Base-by-base conservation (phyloP, 2,797 vertebrate genomes). In the Cephalopachus bancanus region DNA sequence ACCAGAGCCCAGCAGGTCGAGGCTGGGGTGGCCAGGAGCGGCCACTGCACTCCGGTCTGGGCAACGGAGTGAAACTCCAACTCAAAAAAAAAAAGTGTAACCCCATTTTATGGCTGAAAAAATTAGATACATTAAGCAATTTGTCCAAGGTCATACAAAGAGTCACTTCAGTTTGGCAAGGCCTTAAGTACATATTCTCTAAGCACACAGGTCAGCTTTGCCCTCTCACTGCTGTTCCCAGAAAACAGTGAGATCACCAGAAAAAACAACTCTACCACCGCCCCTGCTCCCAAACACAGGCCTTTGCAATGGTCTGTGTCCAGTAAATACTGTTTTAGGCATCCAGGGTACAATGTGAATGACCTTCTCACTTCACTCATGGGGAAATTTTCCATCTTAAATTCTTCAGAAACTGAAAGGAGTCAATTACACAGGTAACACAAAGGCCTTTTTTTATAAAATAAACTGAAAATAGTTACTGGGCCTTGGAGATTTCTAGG, bases 391-490 rank as follows among this genome's bases (percentile, higher is more conserved):
- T 80, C 76, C 78, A 79, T 74, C 55, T 55, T 16, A 57, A 76
- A 44, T 33, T 89, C 64, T 65, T 75, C 78, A 90, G 60, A 75
- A 96, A 79, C 55, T 64, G 28, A 37, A 76, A 55, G 55, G 26
- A 26, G 57, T 78, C 57, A 71, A 7, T n/a, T 87, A 94, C 49
- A 89, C 28, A 84, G 62, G 26, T 10, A 85, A 57, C 62, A 57
- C 59, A 75, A 69, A 71, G 26, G 30, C 11, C 30, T 51, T 28
- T 76, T 75, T 64, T 79, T 69, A 80, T 9, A 67, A 17, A 59
- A 72, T 51, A 94, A 93, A 64, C 7, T 51, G 90, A 79, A 94
- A 90, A 78, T 30, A 33, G 51, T 86, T 28, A 64, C 17, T 44
- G 28, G 30, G 24, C 71, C 78, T 59, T 60, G 26, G 51, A 74